Evolutionary conservation across 2,797 vertebrate species (phyloP).

Genomic region (Manis javanica): DNA sequence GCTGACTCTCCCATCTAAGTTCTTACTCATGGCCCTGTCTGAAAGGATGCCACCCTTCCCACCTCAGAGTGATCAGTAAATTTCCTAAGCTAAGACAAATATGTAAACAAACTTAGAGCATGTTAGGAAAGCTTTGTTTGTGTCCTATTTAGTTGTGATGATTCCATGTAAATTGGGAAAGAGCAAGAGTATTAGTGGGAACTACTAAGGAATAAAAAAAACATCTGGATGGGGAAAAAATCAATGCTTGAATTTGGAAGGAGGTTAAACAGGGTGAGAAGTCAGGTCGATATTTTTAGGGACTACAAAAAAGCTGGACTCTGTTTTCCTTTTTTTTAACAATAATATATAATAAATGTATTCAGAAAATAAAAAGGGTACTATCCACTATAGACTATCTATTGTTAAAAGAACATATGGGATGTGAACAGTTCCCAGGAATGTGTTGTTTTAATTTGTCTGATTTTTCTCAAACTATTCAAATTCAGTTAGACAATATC

Average conservation of each 20-base stretch:
- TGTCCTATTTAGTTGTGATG: neutral
- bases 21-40: neutral
- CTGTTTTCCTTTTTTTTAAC: neutral
- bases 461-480: too few relatives aligned
- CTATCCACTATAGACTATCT: neutral
- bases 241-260: neutral
- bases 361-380: neutral
- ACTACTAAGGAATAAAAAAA: neutral
- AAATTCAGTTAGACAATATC: too few relatives aligned
- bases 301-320: neutral
- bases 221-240: neutral
- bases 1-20: neutral
- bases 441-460: too few relatives aligned
- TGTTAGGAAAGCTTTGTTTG: neutral
- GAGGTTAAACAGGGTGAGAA: neutral
- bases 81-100: neutral
- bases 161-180: neutral
- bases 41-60: neutral
- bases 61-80: neutral
- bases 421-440: too few relatives aligned
- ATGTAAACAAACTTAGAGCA: neutral
- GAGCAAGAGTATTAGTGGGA: neutral
- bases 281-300: neutral
- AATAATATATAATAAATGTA: neutral
- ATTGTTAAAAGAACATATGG: too few relatives aligned